Evolutionary conservation across 1,140 invertebrate species (phyloP).

Genomic region (Ptiloglossa arizonensis): DNA sequence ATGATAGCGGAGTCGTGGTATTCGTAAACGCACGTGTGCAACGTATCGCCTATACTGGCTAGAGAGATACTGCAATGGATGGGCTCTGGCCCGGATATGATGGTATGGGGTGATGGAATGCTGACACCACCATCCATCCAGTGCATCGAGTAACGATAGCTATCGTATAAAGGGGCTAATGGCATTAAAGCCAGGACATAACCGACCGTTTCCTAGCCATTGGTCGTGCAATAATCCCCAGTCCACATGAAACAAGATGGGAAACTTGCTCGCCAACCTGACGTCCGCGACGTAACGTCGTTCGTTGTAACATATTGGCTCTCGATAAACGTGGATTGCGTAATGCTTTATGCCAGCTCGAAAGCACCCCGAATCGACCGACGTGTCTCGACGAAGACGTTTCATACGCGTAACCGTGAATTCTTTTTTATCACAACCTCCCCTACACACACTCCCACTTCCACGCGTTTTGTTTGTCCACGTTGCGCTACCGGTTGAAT

Average conservation of each 20-base stretch:
- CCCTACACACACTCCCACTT: no score
- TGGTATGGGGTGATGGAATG: slow-evolving; percentile 59
- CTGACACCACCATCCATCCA: slow-evolving; percentile 65
- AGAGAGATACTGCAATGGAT: slow-evolving; percentile 29
- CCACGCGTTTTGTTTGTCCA: background rate
- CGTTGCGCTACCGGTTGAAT: background rate
- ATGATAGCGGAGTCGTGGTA: slow-evolving; percentile 23
- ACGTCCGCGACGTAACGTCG: background rate
- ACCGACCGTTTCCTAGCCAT: slow-evolving; percentile 44
- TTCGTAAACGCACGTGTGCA: slow-evolving; percentile 15
- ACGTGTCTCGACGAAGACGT: no score
- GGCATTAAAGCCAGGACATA: slow-evolving; percentile 59
- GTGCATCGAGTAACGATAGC: slow-evolving; percentile 59
- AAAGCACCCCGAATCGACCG: background rate
- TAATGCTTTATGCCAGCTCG: background rate
- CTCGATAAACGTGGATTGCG: slow-evolving; percentile 37
- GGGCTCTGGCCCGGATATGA: slow-evolving; percentile 23
- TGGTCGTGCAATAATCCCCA: background rate
- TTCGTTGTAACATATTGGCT: slow-evolving; percentile 35
- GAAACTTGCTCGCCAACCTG: background rate
- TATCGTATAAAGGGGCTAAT: slow-evolving; percentile 62
- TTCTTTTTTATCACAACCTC: no score
- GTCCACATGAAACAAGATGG: slow-evolving; percentile 29
- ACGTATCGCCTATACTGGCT: slow-evolving; percentile 7
- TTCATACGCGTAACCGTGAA: no score